Evolutionary conservation across 2,888 invertebrate species (phyloP).

Genomic region (Habroteleia sp.): DNA sequence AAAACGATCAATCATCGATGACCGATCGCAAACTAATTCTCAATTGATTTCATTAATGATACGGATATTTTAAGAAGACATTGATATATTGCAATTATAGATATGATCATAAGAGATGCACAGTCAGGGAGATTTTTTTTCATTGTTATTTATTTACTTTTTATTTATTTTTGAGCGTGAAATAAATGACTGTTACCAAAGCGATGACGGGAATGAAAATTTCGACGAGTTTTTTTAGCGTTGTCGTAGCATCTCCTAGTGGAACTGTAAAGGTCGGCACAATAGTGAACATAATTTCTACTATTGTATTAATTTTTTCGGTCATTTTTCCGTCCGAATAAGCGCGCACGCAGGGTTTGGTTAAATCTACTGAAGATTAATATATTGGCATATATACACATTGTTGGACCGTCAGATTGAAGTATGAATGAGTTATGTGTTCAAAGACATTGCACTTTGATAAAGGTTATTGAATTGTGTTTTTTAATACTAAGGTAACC

Average conservation of each 20-base stretch:
- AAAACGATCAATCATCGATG: constrained; percentile 8
- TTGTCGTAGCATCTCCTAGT: not conserved
- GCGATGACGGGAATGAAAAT: constrained; percentile 16
- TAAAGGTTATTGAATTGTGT: constrained; percentile 42
- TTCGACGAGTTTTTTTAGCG: not conserved
- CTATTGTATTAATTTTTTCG: constrained; percentile 7
- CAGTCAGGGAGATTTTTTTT: not conserved
- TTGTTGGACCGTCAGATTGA: constrained; percentile 9
- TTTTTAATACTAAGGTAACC: constrained; percentile 44
- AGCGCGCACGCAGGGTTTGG: constrained; percentile 4
- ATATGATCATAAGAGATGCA: constrained; percentile 6
- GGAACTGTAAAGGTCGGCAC: constrained; percentile 6
- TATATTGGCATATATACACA: constrained; percentile 17
- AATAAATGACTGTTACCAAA: constrained; percentile 17
- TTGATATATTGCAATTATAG: constrained; percentile 29
- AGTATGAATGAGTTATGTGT: constrained; percentile 37
- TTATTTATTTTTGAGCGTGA: constrained; percentile 12
- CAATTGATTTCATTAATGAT: constrained; percentile 37
- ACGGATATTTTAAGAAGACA: constrained; percentile 16
- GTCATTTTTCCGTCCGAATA: constrained; percentile 5
- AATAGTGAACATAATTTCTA: constrained; percentile 3
- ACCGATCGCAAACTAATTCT: not conserved
- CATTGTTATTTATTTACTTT: not conserved
- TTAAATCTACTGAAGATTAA: constrained; percentile 35
- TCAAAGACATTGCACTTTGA: constrained; percentile 38